Base-by-base conservation (phyloP, 2,888 invertebrate species). In the Agrotis ipsilon region DNA sequence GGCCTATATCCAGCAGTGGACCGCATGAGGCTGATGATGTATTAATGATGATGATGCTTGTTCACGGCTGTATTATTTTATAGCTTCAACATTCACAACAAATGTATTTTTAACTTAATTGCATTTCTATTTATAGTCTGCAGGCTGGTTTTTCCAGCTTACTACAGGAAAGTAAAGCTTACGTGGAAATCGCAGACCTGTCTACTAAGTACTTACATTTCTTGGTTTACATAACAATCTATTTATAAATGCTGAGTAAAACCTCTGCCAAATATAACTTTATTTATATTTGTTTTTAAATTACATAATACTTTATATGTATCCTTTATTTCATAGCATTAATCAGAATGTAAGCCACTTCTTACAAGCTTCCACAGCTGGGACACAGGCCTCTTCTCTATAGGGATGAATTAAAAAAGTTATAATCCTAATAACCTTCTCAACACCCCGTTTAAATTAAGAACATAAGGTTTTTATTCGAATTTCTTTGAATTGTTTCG, bases 131-230 rank as follows among this genome's bases (percentile, higher is more conserved):
- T 57, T 68, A 46, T 60, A 60, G 45, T 27, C 14, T 13, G 49
- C 9, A 13, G 32, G 24, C 39, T 61, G 77, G 60, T 77, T 73
- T 76, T 51, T 57, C 59, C 77, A 55, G n/a, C 32, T 19, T 9
- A 18, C 32, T n/a, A 27, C 49, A 46, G 69, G 55, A 68, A 73
- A 59, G 58, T n/a, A 32, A 73, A 60, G 32, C 49, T 39, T 61
- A 21, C 46, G 1, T 69, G 27, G 52, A 27, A 73, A 18, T 60
- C 24, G 45, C 24, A 9, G 13, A 61, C 59, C 19, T 19, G 73
- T 76, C 32, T 49, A 43, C 13, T 21, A 1, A 16, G 14, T 48
- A 5, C 14, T 13, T 46, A 21, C 6, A 45, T 73, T 49, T 27
- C n/a, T 49, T 13, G 11, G 14, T 51, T 64, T 57, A 57, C 13